Base-by-base conservation (phyloP, 2,888 invertebrate genomes). In the Macrosiphum euphorbiae region DNA sequence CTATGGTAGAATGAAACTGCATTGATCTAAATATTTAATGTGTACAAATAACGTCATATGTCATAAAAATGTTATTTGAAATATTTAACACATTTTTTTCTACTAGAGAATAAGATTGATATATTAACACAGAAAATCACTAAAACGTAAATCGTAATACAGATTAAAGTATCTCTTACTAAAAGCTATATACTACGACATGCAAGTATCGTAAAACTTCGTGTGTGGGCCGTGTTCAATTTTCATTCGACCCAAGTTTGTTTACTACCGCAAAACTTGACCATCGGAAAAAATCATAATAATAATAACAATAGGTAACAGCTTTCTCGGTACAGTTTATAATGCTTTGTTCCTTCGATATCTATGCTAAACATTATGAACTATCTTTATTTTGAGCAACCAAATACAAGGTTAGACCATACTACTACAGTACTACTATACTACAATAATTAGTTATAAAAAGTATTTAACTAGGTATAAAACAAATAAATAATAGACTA, bases 11-110 rank as follows among this genome's bases (percentile, higher is more conserved):
- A 52, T 35, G 52, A 78, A 47, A 78, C 78, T 44, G 52, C 78
- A 20, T 26, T 35, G n/a, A 28, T 84, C 35, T 90, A 67, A 90
- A 90, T 90, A 67, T 90, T 90, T 90, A 47, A 67, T n/a, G 4
- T 13, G 5, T 13, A 44, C 20, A 90, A 47, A 67, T 47, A 89
- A 61, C 16, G 89, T 16, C 20, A 35, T 90, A 47, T 67, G 44
- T 67, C 89, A 89, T 10, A 24, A 47, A 47, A 61, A 90, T 90
- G 47, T 67, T 67, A 35, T 67, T n/a, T 47, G 47, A 90, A 90
- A 67, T 90, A 67, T 90, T 85, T 61, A 90, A 90, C n/a, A 47
- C 47, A 11, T 58, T 67, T 67, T 50, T 50, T n/a, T 52, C 3
- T n/a, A 88, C 87, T 52, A 50, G 52, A 88, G 10, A 88, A 88